Conservation (phyloP, 2,113 vertebrate genomes). For the Suncus etruscus region DNA sequence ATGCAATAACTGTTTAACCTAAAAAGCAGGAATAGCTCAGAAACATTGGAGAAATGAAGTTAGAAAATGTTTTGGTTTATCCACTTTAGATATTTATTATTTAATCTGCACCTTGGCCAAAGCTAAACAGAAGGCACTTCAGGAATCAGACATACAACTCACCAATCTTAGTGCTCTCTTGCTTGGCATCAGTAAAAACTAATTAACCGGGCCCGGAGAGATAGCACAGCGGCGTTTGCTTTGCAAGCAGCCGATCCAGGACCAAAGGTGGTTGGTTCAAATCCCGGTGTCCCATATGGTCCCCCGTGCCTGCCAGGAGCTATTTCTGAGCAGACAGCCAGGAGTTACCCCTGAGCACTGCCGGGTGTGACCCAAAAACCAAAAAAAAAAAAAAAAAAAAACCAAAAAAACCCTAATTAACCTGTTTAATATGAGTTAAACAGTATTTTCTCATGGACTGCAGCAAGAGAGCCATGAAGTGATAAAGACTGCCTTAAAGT, state of each 20-base stretch:
- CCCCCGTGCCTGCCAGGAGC: no score
- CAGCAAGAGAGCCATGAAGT: background rate
- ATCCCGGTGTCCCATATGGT: no score
- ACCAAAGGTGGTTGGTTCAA: no score
- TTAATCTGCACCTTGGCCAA: background rate
- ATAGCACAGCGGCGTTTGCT: no score
- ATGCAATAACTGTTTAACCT: background rate
- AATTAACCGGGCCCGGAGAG: no score
- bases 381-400: no score
- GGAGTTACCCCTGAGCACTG: no score
- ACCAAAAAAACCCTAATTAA: no score
- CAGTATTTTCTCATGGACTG: background rate
- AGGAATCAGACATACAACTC: background rate
- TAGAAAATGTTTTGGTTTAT: slow-evolving; percentile 2
- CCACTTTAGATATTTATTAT: background rate
- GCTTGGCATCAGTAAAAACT: background rate
- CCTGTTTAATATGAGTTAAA: background rate
- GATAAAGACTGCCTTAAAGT: background rate
- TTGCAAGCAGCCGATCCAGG: no score
- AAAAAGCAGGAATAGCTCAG: background rate
- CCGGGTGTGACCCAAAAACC: no score
- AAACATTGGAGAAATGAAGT: background rate
- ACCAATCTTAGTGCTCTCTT: background rate
- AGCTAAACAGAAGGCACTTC: background rate
- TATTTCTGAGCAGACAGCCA: no score